Evolutionary conservation across 2,113 vertebrate species (phyloP), one percentile per base, ranked within the genome.

Genomic region (Cheilinus undulatus): DNA sequence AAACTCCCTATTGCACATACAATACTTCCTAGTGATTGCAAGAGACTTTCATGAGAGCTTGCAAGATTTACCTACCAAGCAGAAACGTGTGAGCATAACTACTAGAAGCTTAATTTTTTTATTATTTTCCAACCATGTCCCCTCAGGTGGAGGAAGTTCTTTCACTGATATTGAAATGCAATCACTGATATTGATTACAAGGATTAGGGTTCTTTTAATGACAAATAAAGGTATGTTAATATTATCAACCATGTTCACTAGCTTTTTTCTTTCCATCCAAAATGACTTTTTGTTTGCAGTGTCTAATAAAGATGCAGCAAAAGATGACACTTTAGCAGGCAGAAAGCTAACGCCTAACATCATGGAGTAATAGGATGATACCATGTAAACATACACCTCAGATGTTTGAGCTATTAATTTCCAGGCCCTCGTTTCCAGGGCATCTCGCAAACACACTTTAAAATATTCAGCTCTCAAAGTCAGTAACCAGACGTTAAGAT

Each of bases 341-440:
- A 62, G 28, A 48, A 40, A 20, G 24, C 40, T 15, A 24, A 62
- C 1, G 15, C 17, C 6, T 26, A 28, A 45, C 12, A 30, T 56
- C n/a, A 54, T 28, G 38, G 13, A 38, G 10, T 48, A 43, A 5
- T 45, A 20, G 59, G 68, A 63, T 19, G 2, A 28, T n/a, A n/a
- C n/a, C n/a, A n/a, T n/a, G n/a, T n/a, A n/a, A n/a, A n/a, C n/a
- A n/a, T n/a, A n/a, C 32, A 34, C 32, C 32, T 34, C 5, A 12
- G 7, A 69, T 6, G 36, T 40, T 22, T 45, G 43, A 61, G 51
- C 50, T 46, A 43, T 32, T 11, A 26, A 34, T 64, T 64, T 78
- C 58, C 85, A 84, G 81, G 78, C 78, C 78, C 81, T 82, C 80
- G 62, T 66, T 76, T 59, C 53, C 53, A 7, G 19, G 34, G 32